Base-by-base conservation (phyloP, 35 echinoderm and acorn worm genomes). In the Apostichopus californicus region DNA sequence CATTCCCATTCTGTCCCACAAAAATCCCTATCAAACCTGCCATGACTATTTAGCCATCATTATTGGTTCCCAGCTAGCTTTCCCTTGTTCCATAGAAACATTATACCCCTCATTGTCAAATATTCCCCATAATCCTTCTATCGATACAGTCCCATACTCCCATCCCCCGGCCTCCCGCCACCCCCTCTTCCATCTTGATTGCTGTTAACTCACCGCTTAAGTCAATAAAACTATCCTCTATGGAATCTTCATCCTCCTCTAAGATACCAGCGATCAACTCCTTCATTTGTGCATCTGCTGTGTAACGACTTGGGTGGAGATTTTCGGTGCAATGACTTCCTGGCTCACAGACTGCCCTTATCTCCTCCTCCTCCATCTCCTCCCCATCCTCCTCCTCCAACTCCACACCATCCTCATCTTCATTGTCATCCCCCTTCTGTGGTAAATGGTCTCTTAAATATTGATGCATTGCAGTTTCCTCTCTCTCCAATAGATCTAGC, bases 181-280 rank as follows among this genome's bases (percentile, higher is more conserved):
- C 3, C 58, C 7, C 12, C 12, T 8, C 2, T 61, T 61, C 58
- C 12, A 61, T 8, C 7, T 8, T 61, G 12, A 61, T 11, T 61
- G 58, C 58, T 61, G 12, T 61, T 12, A 61, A 75, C 71, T 0
- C 0, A 75, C 71, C 71, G 1, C 17, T 75, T n/a, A 75, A 75
- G n/a, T 75, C 20, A 22, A 75, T 75, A 75, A 75, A 75, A n/a
- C 71, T 75, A 75, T 75, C 71, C n/a, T 75, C 71, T 75, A n/a
- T 6, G n/a, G 71, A 75, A 75, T 75, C 71, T 75, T 22, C 20
- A 75, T 75, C 71, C 71, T 75, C 71, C 6, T 75, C 71, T 75
- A 75, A 18, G 17, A 75, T 18, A n/a, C 71, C 20, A 6, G 71
- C 12, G 7, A 22, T n/a, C 71, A 75, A n/a, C 15, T 18, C 15